Percentiles rank a stretch among this genome's conserved stretches.
Conservation (phyloP, 53 echinoderm and acorn worm species). For the Apostichopus leukothele region DNA sequence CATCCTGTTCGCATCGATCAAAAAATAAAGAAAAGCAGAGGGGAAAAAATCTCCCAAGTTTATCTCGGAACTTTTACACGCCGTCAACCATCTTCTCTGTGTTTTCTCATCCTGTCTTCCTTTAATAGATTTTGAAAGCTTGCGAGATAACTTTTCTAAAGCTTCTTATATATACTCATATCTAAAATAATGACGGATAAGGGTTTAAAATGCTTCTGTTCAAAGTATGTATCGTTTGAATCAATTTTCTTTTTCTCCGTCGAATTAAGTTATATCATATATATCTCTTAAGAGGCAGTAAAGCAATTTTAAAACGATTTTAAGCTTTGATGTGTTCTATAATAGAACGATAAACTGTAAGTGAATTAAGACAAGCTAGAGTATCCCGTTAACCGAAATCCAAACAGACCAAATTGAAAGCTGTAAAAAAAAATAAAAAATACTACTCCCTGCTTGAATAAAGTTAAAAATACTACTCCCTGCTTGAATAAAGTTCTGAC, state of each 20-base stretch:
- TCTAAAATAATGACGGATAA: neutral
- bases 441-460: neutral
- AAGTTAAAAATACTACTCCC: neutral
- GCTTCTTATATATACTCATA: neutral
- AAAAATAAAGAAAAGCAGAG: no score
- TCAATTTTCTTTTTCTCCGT: neutral
- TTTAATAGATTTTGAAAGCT: conserved; percentile 10
- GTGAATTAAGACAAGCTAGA: neutral
- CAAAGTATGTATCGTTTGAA: neutral
- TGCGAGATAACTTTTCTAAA: conserved; percentile 1
- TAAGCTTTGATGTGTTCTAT: neutral
- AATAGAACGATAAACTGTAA: neutral
- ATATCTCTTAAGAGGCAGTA: neutral
- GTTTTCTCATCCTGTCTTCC: neutral
- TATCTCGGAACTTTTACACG: no score
- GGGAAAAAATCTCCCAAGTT: no score
- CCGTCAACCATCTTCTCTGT: neutral
- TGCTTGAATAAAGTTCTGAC: neutral
- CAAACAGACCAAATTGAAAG: neutral
- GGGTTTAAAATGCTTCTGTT: neutral
- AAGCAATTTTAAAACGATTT: conserved; percentile 41
- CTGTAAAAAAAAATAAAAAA: neutral
- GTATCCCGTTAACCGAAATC: neutral
- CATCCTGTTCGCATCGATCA: no score
- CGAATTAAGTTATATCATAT: neutral